Evolutionary conservation across 1,140 invertebrate species (phyloP).

Genomic region (Halictus rubicundus): DNA sequence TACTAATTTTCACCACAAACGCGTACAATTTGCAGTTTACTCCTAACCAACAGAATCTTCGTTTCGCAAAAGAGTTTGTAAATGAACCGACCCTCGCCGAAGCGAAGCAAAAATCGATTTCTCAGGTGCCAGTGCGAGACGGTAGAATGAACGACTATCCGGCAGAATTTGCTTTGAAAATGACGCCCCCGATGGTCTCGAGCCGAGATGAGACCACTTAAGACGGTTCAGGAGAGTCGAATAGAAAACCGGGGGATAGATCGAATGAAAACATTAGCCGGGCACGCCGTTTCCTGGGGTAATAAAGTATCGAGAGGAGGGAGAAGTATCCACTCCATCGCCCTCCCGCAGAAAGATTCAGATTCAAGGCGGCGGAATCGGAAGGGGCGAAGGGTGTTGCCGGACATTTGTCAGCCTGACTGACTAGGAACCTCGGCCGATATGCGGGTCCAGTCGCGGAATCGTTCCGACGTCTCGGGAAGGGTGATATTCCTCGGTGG

Average conservation of each 20-base stretch:
- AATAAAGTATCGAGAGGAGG: slow-evolving; percentile 12
- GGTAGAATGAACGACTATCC: not conserved
- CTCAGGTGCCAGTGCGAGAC: too few relatives aligned
- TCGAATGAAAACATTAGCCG: slow-evolving; percentile 20
- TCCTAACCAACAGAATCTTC: too few relatives aligned
- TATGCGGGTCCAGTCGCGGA: slow-evolving; percentile 50
- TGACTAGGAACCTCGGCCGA: slow-evolving; percentile 38
- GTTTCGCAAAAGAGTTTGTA: too few relatives aligned
- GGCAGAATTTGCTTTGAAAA: not conserved
- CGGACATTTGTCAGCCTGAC: slow-evolving; percentile 63
- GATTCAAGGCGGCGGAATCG: slow-evolving; percentile 36
- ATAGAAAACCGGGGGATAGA: not conserved
- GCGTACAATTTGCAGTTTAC: too few relatives aligned
- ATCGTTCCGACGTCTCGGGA: slow-evolving; percentile 63
- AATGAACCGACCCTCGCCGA: too few relatives aligned
- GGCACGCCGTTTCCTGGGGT: not conserved
- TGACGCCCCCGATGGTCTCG: not conserved
- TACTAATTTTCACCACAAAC: too few relatives aligned
- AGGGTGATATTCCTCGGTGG: slow-evolving; percentile 51
- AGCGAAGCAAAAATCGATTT: too few relatives aligned
- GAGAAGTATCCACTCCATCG: not conserved
- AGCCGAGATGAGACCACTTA: not conserved
- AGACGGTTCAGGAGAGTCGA: not conserved
- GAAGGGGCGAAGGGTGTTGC: slow-evolving; percentile 47
- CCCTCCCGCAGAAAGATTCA: slow-evolving; percentile 25